Base-by-base conservation (phyloP, 2,888 invertebrate genomes). In the Coleophora deauratella region DNA sequence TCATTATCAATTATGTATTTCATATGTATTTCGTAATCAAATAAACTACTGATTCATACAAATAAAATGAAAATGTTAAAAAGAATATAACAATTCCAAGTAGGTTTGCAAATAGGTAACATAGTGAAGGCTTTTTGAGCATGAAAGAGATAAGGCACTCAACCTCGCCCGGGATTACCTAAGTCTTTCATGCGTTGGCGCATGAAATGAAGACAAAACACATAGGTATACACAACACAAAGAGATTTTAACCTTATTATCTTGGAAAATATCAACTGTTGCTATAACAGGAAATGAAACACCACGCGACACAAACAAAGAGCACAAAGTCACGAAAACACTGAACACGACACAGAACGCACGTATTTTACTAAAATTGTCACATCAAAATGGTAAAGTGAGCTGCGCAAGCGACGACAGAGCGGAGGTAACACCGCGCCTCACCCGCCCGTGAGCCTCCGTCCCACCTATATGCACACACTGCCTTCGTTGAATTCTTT, bases 401-500 rank as follows among this genome's bases (percentile, higher is more conserved):
- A 66, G 66, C 66, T 77, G 81, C 77, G 80, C 77, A 72, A 68
- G 78, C 79, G 77, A 66, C 73, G 21, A 21, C 6, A 6, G 21
- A 21, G 21, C 6, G 73, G 57, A 77, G 78, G 77, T 64, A 74
- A 66, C 70, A 67, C 70, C 68, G 72, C 66, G 61, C 66, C 72
- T 66, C 67, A 65, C 66, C 62, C 54, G 65, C 66, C 62, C 54
- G 58, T 65, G 62, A 78, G 76, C 81, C 80, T 80, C 62, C 75
- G 63, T 63, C 69, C 72, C 61, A 63, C 69, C 63, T 67, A 66
- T 68, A 70, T 72, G 72, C 74, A 75, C 71, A 71, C 74, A 76
- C 72, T 76, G 81, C 84, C 84, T 72, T 80, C 78, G 61, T 71
- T 77, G 71, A 81, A 84, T 84, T 81, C 80, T 76, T 81, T 80